A percentile compares a stretch with the other conserved stretches of the same genome.
Evolutionary conservation across 2,888 invertebrate genomes (phyloP).

Genomic region (Tryphoninae sp.): DNA sequence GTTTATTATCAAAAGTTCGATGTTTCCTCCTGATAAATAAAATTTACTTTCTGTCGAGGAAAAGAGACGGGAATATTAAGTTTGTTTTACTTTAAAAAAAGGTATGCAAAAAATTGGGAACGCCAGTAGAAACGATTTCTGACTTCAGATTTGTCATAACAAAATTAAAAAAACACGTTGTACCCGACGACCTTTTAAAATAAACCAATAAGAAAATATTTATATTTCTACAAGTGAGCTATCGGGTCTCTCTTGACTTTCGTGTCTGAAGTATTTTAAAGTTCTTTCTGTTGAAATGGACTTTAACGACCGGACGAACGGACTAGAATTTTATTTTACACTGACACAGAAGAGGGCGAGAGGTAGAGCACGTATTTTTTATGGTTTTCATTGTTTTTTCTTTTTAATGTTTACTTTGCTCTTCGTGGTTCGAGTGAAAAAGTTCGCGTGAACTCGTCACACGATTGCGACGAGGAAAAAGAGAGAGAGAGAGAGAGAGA

Average conservation of each 20-base stretch:
- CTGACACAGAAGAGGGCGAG: neutral
- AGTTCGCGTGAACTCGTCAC: neutral
- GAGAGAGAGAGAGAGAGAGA: neutral
- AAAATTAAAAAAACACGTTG: too few relatives aligned
- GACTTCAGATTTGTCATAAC: too few relatives aligned
- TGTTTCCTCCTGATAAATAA: too few relatives aligned
- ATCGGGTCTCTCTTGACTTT: slow-evolving; percentile 1
- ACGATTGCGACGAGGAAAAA: slow-evolving; percentile 7
- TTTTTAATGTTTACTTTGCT: slow-evolving; percentile 10
- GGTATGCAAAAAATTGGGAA: too few relatives aligned
- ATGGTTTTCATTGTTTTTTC: neutral
- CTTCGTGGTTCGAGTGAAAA: neutral
- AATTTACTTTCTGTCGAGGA: too few relatives aligned
- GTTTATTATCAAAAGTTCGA: too few relatives aligned
- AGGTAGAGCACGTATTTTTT: neutral
- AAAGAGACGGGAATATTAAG: too few relatives aligned
- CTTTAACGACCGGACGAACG: slow-evolving; percentile 13
- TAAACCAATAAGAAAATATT: too few relatives aligned
- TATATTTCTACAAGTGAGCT: neutral
- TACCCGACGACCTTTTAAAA: too few relatives aligned
- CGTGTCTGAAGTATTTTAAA: neutral
- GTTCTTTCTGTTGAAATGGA: slow-evolving; percentile 11
- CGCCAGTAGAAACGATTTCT: too few relatives aligned
- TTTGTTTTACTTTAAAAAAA: too few relatives aligned
- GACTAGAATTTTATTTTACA: slow-evolving; percentile 9